Base-by-base conservation (phyloP, 2,888 invertebrate species). In the Parnassius mnemosyne region DNA sequence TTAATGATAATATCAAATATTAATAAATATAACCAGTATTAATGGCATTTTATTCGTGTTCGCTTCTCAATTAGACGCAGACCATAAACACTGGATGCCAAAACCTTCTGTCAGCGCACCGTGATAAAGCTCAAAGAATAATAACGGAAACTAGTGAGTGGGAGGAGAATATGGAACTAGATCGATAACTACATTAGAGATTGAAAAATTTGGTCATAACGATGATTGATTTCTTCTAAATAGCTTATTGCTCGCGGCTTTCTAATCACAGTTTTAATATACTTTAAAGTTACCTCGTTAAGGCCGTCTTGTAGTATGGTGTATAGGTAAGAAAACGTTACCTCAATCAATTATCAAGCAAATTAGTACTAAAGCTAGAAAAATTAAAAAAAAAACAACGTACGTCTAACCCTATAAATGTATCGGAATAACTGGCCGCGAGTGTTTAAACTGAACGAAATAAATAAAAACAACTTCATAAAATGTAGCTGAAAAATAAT, bases 61-160 rank as follows among this genome's bases (percentile, higher is more conserved):
- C 65, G 64, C 70, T 64, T 52, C 0, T 66, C 20, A 63, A 68
- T 79, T 74, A 53, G 9, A 47, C 42, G 67, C 52, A 20, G 57
- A 60, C 69, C 68, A 68, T 78, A 81, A 79, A 82, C 83, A 84
- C 80, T 80, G 77, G 80, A 84, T 78, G 82, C 84, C 83, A 83
- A 84, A 86, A 85, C 83, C 84, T 81, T 81, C 78, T 83, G 86
- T 85, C 85, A 82, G 80, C 79, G 75, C 71, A 69, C 74, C 75
- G 71, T 80, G 85, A 85, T 85, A 85, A 80, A 80, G 80, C 78
- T 76, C 73, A 66, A 72, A 79, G 80, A 81, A 76, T 86, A 83
- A 85, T 84, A 81, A 76, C 70, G 60, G 68, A 69, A 73, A 75
- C 70, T 73, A 75, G 73, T 68, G 75, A 73, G 76, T 70, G 73